Base-by-base conservation (phyloP, 1,140 invertebrate species). In the Platyscapa corneri region DNA sequence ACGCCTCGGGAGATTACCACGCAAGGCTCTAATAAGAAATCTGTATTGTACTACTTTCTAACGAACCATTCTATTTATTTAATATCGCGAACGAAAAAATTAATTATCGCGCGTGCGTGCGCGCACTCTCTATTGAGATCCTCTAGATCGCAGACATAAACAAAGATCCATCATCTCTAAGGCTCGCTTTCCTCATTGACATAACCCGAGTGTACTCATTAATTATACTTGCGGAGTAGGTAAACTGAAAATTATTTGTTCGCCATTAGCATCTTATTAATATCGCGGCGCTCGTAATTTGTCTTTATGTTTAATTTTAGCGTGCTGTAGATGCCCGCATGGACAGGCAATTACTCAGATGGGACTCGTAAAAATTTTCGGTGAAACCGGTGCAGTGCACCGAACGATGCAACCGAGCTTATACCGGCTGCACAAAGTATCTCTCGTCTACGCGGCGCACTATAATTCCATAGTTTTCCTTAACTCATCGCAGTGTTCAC, bases 211-310 rank as follows among this genome's bases (percentile, higher is more conserved):
- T 27, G 27, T 6, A 27, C 23, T 23, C 3, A 60, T 60, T 60
- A 60, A 60, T 60, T 60, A 27, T 3, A 60, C 56, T 27, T 10
- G 30, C 30, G 30, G 14, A 67, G 30, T 34, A 32, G 64, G 0
- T 3, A 7, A 37, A 12, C 67, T 70, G 67, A 16, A 37, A 70
- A 70, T 70, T 70, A 70, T 70, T 70, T 32, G 37, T 23, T 37
- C 67, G 18, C 0, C 32, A 37, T 72, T 72, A 70, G 67, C 67
- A 70, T 70, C 67, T 70, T 34, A 37, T 70, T 70, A 70, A 70
- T 70, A 70, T 70, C 67, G 1, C 16, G 23, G 32, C 6, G 37
- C 70, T 39, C 8, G 70, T 74, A 74, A 74, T 37, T 60, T 60
- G 56, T 60, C 56, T 60, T 27, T 60, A 60, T 27, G 23, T 60